phyloP scores from a whole-genome alignment of 2,113 vertebrate species.

The Ptychochromis oligacanthus region DNA sequence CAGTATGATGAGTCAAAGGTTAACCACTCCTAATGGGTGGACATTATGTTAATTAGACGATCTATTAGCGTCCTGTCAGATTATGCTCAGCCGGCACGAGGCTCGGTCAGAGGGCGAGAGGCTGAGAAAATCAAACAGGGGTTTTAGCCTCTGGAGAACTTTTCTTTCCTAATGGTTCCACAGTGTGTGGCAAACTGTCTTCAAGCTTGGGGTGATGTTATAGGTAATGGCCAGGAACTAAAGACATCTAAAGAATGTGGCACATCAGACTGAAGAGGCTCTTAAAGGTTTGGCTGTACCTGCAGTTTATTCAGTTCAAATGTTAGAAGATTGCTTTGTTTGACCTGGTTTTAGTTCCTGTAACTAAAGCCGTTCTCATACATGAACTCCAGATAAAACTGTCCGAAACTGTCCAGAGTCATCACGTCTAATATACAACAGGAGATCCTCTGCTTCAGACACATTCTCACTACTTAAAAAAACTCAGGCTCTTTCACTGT shows the following conservation, averaged over 20 bases:
- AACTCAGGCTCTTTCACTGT: neutral
- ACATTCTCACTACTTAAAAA: neutral
- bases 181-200: conserved; percentile 25
- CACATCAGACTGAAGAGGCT: neutral
- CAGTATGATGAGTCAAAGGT: conserved; percentile 61
- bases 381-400: neutral
- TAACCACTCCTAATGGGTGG: conserved; percentile 66
- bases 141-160: conserved; percentile 34
- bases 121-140: conserved; percentile 35
- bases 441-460: neutral
- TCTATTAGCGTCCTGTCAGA: conserved; percentile 72
- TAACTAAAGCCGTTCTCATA: neutral
- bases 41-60: conserved; percentile 70
- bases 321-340: neutral
- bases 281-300: neutral
- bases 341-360: neutral
- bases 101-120: conserved; percentile 45
- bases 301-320: neutral
- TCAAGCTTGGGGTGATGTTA: conserved; percentile 25
- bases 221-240: conserved; percentile 43
- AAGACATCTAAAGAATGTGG: conserved; percentile 33
- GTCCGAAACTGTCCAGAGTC: neutral
- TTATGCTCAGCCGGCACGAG: conserved; percentile 55
- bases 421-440: neutral
- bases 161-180: conserved; percentile 19